These are phyloP conservation scores for Orthonevra nobilis DNA, from an alignment of 2,888 invertebrate species.

Conservation along the genomic window DNA sequence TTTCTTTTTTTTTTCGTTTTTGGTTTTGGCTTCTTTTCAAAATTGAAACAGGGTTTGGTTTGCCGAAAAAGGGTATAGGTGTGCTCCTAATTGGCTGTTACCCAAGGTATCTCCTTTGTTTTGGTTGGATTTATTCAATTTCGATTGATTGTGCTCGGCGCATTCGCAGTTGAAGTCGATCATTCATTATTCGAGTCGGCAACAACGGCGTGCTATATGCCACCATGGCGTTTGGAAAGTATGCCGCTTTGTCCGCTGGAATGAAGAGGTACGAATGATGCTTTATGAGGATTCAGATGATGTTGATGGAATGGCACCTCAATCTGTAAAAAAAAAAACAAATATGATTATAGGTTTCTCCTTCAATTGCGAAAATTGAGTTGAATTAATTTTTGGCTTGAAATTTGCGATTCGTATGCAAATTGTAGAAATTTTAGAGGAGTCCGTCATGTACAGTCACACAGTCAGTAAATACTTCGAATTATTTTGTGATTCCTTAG, in stretches of 20 bases:
- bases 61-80: slow-evolving; percentile 65
- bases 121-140: slow-evolving; percentile 55
- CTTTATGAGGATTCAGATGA: no score
- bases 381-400: slow-evolving; percentile 46
- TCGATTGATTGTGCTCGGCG: slow-evolving; percentile 56
- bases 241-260: no score
- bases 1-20: neutral
- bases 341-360: slow-evolving; percentile 51
- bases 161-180: slow-evolving; percentile 28
- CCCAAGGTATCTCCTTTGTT: slow-evolving; percentile 53
- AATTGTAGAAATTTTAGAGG: slow-evolving; percentile 26
- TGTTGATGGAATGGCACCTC: slow-evolving; percentile 49
- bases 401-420: slow-evolving; percentile 51
- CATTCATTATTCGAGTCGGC: slow-evolving; percentile 55
- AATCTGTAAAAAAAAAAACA: slow-evolving; percentile 38
- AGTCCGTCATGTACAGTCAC: no score
- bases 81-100: slow-evolving; percentile 68
- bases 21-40: neutral
- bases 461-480: no score
- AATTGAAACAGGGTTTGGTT: slow-evolving; percentile 9
- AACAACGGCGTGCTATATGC: slow-evolving; percentile 50
- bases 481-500: no score
- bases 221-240: slow-evolving; percentile 27
- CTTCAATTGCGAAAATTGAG: slow-evolving; percentile 22
- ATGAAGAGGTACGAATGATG: no score